Evolutionary conservation across 92 coral and sea anemone species (phyloP).

Genomic region (Scolanthus callimorphus): DNA sequence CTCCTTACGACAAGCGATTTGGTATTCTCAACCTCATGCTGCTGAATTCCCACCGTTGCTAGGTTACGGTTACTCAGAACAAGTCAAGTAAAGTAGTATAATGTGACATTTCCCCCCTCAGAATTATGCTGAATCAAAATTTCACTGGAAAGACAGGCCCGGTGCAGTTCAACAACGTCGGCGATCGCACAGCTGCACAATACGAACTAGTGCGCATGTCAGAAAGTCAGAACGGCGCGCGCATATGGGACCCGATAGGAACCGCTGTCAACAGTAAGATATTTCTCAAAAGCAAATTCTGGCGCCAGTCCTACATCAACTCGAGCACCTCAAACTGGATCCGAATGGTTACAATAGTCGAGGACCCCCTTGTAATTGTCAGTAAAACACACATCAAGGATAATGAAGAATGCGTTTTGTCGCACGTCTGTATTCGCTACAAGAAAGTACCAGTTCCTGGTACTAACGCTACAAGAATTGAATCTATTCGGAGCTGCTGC

Average conservation of each 20-base stretch:
- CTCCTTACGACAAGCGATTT: too few species aligned
- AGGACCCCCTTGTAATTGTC: constrained; percentile 55
- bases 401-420: constrained; percentile 42
- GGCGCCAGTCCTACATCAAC: constrained; percentile 20
- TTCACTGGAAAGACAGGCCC: constrained; percentile 43
- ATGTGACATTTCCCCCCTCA: neutral
- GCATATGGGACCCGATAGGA: constrained; percentile 52
- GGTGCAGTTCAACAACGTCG: constrained; percentile 29
- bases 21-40: too few species aligned
- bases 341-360: constrained; percentile 52
- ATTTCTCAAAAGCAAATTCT: constrained; percentile 36
- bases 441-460: constrained; percentile 6
- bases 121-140: constrained; percentile 22
- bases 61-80: too few species aligned
- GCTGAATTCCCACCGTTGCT: too few species aligned
- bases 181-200: constrained; percentile 28
- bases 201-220: constrained; percentile 45
- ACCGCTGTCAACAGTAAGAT: constrained; percentile 12
- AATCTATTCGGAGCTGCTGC: constrained; percentile 57
- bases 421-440: constrained; percentile 43
- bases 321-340: constrained; percentile 9
- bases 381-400: constrained; percentile 16
- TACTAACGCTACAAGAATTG: constrained; percentile 5
- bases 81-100: too few species aligned
- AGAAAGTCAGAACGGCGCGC: neutral